Base-by-base conservation (phyloP, 23 tunicate genomes). In the Pegea sp. region DNA sequence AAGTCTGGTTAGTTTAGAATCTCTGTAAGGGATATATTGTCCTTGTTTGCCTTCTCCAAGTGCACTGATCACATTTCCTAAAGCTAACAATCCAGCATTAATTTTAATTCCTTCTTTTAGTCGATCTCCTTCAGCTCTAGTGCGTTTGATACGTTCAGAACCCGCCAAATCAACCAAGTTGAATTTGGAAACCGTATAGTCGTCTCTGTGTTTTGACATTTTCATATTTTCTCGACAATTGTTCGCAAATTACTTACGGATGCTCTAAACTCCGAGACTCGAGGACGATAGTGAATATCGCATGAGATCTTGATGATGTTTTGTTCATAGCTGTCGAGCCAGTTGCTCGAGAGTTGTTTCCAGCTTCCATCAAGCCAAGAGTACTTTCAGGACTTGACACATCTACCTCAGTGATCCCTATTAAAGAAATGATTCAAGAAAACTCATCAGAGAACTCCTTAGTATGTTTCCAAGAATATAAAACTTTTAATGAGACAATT, bases 81-180 rank as follows among this genome's bases (percentile, higher is more conserved):
- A 48, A 11, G 97, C 89, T 24, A 88, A 63, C 18, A 88, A 63
- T 0, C 97, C 97, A 7, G 65, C 70, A 53, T 88, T 88, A 53
- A 88, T 88, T 56, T 69, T 76, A 24, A 76, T 60, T 11, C 97
- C 97, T 60, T 88, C 97, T 55, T 88, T 69, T 26, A 75, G 54
- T 8, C 97, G 55, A 19, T 88, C 75, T n/a, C 97, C 97, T 54
- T 76, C 80, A 0, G 97, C 97, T 34, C 61, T 76, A 31, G 97
- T 88, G 16, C 97, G 73, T 55, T 88, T 88, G 31, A 56, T 69
- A 24, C 97, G 56, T 44, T 88, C 97, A 3, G 78, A 69, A n/a
- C 97, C 97, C n/a, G 97, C 97, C 24, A 88, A 42, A 56, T 88
- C 97, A 30, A 88, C 89, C 22, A 88, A 52, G 48, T 76, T 89